Conservation (phyloP, 2,888 invertebrate genomes). For the Oegoconia quadripuncta region DNA sequence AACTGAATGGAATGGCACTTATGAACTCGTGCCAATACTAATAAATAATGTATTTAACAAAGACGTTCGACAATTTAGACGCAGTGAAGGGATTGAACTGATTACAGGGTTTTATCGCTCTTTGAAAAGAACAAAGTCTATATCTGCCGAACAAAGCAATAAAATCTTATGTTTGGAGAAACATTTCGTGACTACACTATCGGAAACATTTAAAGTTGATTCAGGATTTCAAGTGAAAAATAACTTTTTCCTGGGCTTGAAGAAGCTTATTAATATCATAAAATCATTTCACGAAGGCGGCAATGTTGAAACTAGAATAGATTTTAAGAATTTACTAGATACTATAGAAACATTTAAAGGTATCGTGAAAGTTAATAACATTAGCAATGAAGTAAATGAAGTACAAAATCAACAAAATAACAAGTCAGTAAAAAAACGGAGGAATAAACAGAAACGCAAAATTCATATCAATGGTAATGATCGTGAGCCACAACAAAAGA, state of each 20-base stretch:
- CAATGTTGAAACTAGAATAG: slow-evolving; percentile 46
- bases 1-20: slow-evolving; percentile 82
- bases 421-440: slow-evolving; percentile 37
- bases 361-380: slow-evolving; percentile 37
- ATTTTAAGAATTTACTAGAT: slow-evolving; percentile 47
- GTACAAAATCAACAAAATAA: slow-evolving; percentile 29
- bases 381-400: slow-evolving; percentile 22
- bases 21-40: slow-evolving; percentile 77
- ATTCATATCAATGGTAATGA: slow-evolving; percentile 44
- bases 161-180: slow-evolving; percentile 65
- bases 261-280: slow-evolving; percentile 73
- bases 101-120: slow-evolving; percentile 82
- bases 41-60: slow-evolving; percentile 80
- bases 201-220: slow-evolving; percentile 51
- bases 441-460: slow-evolving; percentile 62
- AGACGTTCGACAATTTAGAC: slow-evolving; percentile 81
- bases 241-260: slow-evolving; percentile 76
- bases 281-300: slow-evolving; percentile 65
- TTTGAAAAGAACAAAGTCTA: slow-evolving; percentile 66
- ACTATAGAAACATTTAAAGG: slow-evolving; percentile 45
- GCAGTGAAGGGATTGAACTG: slow-evolving; percentile 83
- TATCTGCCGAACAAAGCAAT: slow-evolving; percentile 40
- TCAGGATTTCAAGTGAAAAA: slow-evolving; percentile 71
- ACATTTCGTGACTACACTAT: slow-evolving; percentile 60
- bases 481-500: slow-evolving; percentile 44